phyloP scores from a whole-genome alignment of 2,797 vertebrate species.

The Dryobates pubescens region DNA sequence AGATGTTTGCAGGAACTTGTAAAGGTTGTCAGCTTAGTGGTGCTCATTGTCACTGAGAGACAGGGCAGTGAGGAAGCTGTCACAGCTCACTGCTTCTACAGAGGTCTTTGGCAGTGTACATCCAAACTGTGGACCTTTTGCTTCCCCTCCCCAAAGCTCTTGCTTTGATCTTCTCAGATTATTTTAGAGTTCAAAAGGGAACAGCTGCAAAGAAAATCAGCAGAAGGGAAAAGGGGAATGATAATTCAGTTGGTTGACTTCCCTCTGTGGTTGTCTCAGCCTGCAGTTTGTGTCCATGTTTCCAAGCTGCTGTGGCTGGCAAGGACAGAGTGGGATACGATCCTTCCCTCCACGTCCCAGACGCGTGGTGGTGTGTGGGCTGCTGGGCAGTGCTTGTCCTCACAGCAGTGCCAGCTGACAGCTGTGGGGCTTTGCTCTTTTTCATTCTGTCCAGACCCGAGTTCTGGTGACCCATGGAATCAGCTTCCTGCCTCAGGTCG shows the following conservation, averaged over 20 bases:
- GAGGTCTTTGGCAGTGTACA: not conserved
- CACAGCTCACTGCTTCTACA: not conserved
- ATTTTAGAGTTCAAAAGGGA: not conserved
- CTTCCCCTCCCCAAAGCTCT: not conserved
- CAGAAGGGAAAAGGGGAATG: not conserved
- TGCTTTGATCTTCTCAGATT: not conserved
- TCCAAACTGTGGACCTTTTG: not conserved
- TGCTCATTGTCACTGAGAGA: not conserved
- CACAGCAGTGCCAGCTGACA: not conserved
- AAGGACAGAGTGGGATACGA: not conserved
- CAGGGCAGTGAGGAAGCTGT: not conserved
- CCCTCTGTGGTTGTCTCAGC: not conserved
- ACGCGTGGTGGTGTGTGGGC: not conserved
- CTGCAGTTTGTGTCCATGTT: not conserved
- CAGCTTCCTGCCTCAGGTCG: conserved; percentile 93
- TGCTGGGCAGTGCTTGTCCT: not conserved
- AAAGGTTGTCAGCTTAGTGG: not conserved
- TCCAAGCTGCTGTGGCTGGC: not conserved
- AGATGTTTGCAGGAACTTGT: not conserved
- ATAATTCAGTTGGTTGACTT: not conserved
- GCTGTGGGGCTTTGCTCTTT: not conserved
- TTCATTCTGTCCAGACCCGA: conserved; percentile 82
- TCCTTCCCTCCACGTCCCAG: not conserved
- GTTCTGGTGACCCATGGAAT: conserved; percentile 94
- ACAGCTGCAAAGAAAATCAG: not conserved